Conservation (phyloP, 2,888 invertebrate species). For the Hyppa rectilinea region DNA sequence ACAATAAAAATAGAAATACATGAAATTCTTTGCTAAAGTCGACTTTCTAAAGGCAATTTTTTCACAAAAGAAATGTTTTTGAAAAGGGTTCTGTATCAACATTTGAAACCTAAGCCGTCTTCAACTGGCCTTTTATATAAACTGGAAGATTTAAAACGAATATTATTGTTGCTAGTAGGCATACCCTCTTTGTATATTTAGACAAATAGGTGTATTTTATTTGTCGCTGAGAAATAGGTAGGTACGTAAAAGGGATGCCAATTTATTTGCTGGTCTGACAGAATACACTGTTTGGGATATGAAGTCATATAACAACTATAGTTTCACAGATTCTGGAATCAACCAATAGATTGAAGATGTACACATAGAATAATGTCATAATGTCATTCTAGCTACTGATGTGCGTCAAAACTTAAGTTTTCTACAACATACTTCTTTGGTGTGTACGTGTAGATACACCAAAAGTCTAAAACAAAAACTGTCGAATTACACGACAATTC, state of each 20-base stretch:
- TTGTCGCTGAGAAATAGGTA: slow-evolving; percentile 21
- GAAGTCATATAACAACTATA: too few relatives aligned
- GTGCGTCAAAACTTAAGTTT: not conserved
- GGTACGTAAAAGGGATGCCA: not conserved
- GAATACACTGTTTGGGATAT: not conserved
- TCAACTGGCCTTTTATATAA: slow-evolving; percentile 53
- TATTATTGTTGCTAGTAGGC: slow-evolving; percentile 46
- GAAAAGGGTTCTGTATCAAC: slow-evolving; percentile 60
- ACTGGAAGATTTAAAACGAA: slow-evolving; percentile 55
- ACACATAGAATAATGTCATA: too few relatives aligned
- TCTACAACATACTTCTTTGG: too few relatives aligned
- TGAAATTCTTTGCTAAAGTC: slow-evolving; percentile 27
- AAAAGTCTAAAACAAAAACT: not conserved
- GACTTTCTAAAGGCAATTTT: slow-evolving; percentile 28
- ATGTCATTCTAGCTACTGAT: not conserved
- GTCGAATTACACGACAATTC: slow-evolving; percentile 3
- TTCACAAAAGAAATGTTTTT: slow-evolving; percentile 53
- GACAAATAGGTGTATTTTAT: slow-evolving; percentile 28
- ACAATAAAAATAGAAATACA: slow-evolving; percentile 36
- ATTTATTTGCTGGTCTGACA: not conserved
- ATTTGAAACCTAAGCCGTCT: slow-evolving; percentile 60
- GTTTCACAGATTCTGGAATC: not conserved
- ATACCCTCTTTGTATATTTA: slow-evolving; percentile 36
- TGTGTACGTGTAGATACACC: too few relatives aligned
- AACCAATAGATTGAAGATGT: not conserved